phyloP scores from a whole-genome alignment of 37 sponge, comb jelly and placozoan genomes.

The Ianthella basta region DNA sequence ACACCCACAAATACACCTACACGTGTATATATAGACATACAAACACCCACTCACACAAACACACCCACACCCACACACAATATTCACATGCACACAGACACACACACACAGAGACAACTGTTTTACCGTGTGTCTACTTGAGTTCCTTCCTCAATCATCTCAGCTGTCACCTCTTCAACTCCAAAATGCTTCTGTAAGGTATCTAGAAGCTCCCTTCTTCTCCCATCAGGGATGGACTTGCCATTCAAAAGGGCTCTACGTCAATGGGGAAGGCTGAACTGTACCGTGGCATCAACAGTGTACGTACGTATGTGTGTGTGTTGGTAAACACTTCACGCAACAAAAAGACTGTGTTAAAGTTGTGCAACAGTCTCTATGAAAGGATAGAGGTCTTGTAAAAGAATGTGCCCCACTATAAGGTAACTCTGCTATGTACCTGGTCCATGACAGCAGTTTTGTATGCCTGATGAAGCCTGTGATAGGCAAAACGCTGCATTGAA shows the following conservation, averaged over 20 bases:
- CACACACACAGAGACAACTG: slow-evolving; percentile 4
- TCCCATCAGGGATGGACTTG: slow-evolving; percentile 38
- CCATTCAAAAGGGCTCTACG: slow-evolving; percentile 44
- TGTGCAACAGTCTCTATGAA: too few species aligned
- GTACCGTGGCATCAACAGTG: too few species aligned
- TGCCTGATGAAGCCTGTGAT: too few species aligned
- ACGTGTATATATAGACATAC: background rate
- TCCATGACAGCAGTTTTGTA: too few species aligned
- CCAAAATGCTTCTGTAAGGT: slow-evolving; percentile 35
- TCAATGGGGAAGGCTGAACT: background rate
- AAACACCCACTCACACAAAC: slow-evolving; percentile 9
- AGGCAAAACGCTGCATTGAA: too few species aligned
- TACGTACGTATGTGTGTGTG: too few species aligned
- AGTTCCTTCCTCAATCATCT: slow-evolving; percentile 47
- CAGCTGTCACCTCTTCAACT: slow-evolving; percentile 50
- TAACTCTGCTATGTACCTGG: too few species aligned
- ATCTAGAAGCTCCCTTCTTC: slow-evolving; percentile 38
- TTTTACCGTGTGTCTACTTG: slow-evolving; percentile 56
- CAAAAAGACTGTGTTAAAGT: too few species aligned
- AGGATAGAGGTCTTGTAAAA: too few species aligned
- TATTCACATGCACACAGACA: slow-evolving; percentile 12
- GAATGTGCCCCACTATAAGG: too few species aligned
- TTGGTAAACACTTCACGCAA: too few species aligned
- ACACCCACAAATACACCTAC: slow-evolving; percentile 12
- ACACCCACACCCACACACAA: background rate